These are phyloP conservation scores for Cyanistes caeruleus DNA, from an alignment of 2,113 vertebrate genomes.

Conservation along the genomic window DNA sequence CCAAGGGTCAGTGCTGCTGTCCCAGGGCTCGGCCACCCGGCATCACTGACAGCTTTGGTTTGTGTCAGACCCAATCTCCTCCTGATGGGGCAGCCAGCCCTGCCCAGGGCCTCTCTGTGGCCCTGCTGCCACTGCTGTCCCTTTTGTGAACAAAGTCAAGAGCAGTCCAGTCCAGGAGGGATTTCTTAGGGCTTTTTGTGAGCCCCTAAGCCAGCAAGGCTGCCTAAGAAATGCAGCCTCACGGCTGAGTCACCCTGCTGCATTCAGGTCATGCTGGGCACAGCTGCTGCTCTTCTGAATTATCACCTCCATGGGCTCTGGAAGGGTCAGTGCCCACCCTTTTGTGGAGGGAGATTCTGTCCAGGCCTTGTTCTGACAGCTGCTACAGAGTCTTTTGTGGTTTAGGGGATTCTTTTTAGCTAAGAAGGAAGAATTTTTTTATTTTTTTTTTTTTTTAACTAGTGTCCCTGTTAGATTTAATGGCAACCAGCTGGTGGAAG, in stretches of 20 bases:
- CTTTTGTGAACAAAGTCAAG: background rate
- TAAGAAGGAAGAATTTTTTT: background rate
- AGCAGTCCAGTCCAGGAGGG: background rate
- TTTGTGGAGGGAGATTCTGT: background rate
- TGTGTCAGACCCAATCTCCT: accelerated
- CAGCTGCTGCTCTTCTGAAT: background rate
- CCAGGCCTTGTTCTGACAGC: background rate
- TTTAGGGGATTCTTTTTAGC: background rate
- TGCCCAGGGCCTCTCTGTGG: background rate
- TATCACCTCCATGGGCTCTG: background rate
- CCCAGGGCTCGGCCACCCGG: accelerated
- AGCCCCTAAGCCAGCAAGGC: background rate
- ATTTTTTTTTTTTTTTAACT: too few relatives aligned
- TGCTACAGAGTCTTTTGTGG: background rate
- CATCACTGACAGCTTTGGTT: too few relatives aligned
- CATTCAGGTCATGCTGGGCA: background rate
- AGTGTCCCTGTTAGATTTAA: background rate
- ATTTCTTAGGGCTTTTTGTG: background rate
- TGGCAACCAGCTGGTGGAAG: background rate
- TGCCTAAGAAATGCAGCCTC: background rate
- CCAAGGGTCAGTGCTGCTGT: accelerated
- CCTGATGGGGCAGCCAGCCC: background rate
- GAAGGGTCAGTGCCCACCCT: background rate
- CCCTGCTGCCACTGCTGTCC: background rate
- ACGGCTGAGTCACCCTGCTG: background rate